Percentiles rank a stretch among this genome's conserved stretches.
Evolutionary conservation across 2,113 vertebrate species (phyloP).

Genomic region (Synchiropus splendidus): DNA sequence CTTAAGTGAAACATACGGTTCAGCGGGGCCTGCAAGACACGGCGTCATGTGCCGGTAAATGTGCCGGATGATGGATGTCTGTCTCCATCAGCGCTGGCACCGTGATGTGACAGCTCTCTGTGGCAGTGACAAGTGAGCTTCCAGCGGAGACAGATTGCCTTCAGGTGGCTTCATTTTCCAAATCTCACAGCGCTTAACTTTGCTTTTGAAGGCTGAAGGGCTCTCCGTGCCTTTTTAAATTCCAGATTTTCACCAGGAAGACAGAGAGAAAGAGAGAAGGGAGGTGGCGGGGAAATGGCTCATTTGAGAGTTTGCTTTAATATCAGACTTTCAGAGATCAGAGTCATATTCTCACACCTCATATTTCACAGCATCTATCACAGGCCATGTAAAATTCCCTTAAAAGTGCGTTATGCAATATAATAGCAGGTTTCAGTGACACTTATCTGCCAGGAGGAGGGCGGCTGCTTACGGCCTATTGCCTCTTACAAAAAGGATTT

Average conservation of each 20-base stretch:
- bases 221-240: conserved; percentile 43
- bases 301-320: conserved; percentile 65
- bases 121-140: conserved; percentile 50
- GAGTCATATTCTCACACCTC: conserved; percentile 58
- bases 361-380: conserved; percentile 52
- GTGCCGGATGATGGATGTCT: conserved; percentile 48
- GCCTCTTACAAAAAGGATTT: conserved; percentile 57
- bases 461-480: conserved; percentile 42
- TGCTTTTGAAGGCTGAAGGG: conserved; percentile 62
- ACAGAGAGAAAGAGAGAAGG: conserved; percentile 11
- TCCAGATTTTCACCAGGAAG: conserved; percentile 39
- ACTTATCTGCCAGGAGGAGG: conserved; percentile 38
- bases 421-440: conserved; percentile 56
- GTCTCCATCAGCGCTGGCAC: conserved; percentile 43
- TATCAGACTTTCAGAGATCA: conserved; percentile 65
- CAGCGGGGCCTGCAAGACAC: conserved; percentile 38
- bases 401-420: conserved; percentile 64
- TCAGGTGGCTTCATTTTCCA: conserved; percentile 60
- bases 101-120: conserved; percentile 55
- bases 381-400: conserved; percentile 48
- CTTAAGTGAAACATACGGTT: conserved; percentile 34
- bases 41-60: conserved; percentile 19
- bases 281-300: conserved; percentile 8
- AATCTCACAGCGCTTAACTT: conserved; percentile 55
- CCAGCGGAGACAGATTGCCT: conserved; percentile 59